Percentiles rank a stretch among this genome's conserved stretches.
Conservation (phyloP, 2,113 vertebrate species). For the Tetrax tetrax region DNA sequence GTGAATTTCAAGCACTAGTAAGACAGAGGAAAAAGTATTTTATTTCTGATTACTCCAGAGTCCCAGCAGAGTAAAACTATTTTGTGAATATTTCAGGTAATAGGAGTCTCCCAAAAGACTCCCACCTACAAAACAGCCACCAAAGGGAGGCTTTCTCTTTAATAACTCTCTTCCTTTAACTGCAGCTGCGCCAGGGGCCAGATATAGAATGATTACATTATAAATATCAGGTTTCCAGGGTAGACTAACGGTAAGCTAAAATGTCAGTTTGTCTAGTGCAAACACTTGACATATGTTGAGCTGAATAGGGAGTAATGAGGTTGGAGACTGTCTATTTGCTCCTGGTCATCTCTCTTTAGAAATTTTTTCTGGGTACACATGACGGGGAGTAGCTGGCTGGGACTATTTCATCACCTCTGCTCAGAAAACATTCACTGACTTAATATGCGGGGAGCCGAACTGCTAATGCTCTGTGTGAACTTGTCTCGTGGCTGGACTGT, state of each 20-base stretch:
- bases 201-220: constrained; percentile 37
- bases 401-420: neutral
- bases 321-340: constrained; percentile 37
- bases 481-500: constrained; percentile 18
- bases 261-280: constrained; percentile 47
- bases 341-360: neutral
- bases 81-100: constrained; percentile 3
- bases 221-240: constrained; percentile 41
- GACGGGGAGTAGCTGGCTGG: neutral
- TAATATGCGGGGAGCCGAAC: neutral
- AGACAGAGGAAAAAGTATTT: neutral
- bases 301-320: constrained; percentile 18
- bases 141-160: constrained; percentile 20
- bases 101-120: neutral
- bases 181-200: constrained; percentile 1
- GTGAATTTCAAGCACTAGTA: neutral
- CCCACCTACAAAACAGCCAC: neutral
- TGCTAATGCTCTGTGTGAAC: constrained; percentile 4
- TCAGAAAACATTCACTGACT: neutral
- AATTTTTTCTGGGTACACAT: neutral
- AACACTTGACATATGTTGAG: constrained; percentile 39
- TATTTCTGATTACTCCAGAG: neutral
- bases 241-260: neutral
- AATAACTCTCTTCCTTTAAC: constrained; percentile 24
- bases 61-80: neutral